phyloP scores from a whole-genome alignment of 1,140 invertebrate genomes.

The Harpegnathos saltator region DNA sequence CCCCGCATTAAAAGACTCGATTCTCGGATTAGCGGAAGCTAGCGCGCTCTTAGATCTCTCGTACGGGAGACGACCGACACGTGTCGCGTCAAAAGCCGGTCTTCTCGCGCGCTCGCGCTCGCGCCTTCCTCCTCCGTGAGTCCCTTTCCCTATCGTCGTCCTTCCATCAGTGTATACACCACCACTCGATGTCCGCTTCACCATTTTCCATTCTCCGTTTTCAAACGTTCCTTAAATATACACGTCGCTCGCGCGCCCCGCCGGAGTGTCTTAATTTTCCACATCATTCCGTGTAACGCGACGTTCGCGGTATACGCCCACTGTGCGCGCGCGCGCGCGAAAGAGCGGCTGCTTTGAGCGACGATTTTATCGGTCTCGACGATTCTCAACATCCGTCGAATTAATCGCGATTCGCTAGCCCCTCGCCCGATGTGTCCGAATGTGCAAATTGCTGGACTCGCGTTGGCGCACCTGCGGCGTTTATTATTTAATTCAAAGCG shows the following conservation, averaged over 20 bases:
- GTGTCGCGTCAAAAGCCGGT: constrained; percentile 78
- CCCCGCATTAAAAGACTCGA: constrained; percentile 85
- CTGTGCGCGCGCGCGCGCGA: neutral
- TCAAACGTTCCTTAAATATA: constrained; percentile 74
- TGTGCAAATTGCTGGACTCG: constrained; percentile 2
- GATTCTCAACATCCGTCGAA: neutral
- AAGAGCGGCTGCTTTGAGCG: constrained; percentile 6
- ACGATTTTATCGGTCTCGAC: neutral
- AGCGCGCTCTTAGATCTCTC: constrained; percentile 84
- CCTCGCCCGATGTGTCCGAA: neutral
- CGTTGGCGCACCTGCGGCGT: neutral
- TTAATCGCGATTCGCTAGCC: neutral
- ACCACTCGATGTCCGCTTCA: constrained; percentile 67
- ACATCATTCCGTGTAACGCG: constrained; percentile 29
- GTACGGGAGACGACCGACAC: constrained; percentile 80
- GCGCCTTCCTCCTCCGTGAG: constrained; percentile 16
- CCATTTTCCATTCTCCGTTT: constrained; percentile 73
- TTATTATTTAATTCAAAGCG: no score
- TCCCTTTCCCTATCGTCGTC: constrained; percentile 13
- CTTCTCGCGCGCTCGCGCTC: no score
- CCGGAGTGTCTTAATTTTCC: constrained; percentile 44
- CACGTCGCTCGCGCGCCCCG: constrained; percentile 38
- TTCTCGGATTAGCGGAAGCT: constrained; percentile 86
- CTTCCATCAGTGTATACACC: constrained; percentile 36
- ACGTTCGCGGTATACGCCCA: constrained; percentile 52